A percentile compares a stretch with the other conserved stretches of the same genome.
phyloP scores from a whole-genome alignment of 2,113 vertebrate species.

The Hippocampus guttulatus region DNA sequence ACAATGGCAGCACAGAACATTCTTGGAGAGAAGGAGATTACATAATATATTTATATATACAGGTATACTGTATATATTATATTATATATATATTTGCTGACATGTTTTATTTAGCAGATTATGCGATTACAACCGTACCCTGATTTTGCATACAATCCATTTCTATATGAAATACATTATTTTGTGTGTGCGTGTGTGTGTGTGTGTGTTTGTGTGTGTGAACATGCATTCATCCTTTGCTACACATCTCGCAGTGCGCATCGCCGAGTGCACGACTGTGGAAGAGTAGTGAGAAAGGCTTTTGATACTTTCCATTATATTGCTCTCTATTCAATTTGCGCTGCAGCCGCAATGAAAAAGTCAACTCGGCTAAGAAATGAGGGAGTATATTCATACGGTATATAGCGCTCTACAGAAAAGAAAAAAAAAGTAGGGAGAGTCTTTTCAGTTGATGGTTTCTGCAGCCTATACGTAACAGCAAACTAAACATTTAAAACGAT shows the following conservation, averaged over 20 bases:
- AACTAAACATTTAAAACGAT: neutral
- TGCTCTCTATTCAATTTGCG: conserved; percentile 5
- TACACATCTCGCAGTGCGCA: conserved; percentile 33
- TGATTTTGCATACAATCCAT: too few relatives aligned
- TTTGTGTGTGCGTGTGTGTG: conserved; percentile 6
- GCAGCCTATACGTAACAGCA: neutral
- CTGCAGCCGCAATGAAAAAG: conserved; percentile 2
- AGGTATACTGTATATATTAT: too few relatives aligned
- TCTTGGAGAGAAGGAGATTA: too few relatives aligned
- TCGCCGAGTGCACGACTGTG: conserved; percentile 3
- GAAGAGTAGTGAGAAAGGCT: conserved; percentile 13
- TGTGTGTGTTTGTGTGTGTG: neutral
- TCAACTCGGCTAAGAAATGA: neutral
- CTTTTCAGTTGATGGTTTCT: neutral
- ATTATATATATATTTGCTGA: too few relatives aligned
- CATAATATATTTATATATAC: too few relatives aligned
- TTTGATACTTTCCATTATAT: neutral
- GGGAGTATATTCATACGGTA: neutral
- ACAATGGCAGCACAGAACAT: too few relatives aligned
- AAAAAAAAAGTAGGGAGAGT: neutral
- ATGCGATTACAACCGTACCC: too few relatives aligned
- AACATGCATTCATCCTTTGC: conserved; percentile 27
- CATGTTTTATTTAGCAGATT: too few relatives aligned
- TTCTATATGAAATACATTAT: neutral
- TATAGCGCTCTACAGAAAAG: conserved; percentile 1